Percentiles rank a stretch among this genome's conserved stretches.
phyloP scores from a whole-genome alignment of 2,113 vertebrate genomes.

The Poeciliopsis occidentalis region DNA sequence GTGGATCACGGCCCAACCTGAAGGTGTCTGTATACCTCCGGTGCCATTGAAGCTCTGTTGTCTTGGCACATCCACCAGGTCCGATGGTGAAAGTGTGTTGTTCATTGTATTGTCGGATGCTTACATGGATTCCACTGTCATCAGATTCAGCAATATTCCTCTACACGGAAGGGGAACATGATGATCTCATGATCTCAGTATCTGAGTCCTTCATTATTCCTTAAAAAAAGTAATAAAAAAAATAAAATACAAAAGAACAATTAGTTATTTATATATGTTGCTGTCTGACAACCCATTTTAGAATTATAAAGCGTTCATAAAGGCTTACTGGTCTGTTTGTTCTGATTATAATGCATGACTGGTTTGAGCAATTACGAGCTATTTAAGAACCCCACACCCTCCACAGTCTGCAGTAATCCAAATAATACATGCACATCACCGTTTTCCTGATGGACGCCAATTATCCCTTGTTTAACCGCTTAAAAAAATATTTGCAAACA shows the following conservation, averaged over 20 bases:
- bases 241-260: slow-evolving; percentile 38
- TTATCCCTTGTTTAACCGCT: neutral
- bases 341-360: slow-evolving; percentile 47
- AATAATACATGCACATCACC: slow-evolving; percentile 7
- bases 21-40: slow-evolving; percentile 43
- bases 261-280: neutral
- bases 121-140: slow-evolving; percentile 44
- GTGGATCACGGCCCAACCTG: slow-evolving; percentile 83
- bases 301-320: neutral
- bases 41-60: slow-evolving; percentile 72
- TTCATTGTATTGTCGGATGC: slow-evolving; percentile 83
- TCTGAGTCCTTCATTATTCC: slow-evolving; percentile 43
- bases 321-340: neutral
- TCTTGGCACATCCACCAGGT: slow-evolving; percentile 72
- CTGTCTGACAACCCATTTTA: neutral
- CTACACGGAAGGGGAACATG: slow-evolving; percentile 20
- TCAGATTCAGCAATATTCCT: slow-evolving; percentile 47
- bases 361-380: slow-evolving; percentile 48
- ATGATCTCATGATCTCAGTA: slow-evolving; percentile 34
- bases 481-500: neutral
- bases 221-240: slow-evolving; percentile 21
- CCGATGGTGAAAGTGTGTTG: slow-evolving; percentile 78
- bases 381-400: neutral
- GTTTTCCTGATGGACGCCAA: neutral
- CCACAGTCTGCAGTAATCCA: slow-evolving; percentile 10